Base-by-base conservation (phyloP, 2,888 invertebrate species). In the Diarsia brunnea region DNA sequence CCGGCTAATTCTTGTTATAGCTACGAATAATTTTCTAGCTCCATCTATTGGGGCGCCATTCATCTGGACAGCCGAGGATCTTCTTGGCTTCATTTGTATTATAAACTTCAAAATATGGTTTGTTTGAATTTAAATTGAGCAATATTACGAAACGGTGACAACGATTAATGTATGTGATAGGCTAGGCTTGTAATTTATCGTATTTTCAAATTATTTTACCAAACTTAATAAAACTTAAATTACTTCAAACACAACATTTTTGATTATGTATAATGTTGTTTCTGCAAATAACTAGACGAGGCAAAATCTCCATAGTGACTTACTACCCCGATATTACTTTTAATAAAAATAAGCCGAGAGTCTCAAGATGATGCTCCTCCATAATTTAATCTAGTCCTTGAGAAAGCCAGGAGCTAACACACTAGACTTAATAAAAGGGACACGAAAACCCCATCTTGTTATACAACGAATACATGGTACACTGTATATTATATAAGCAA, bases 1-100 rank as follows among this genome's bases (percentile, higher is more conserved):
- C 64, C 66, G 74, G 73, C 83, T 83, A 87, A 86, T 78, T 87
- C 73, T 78, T 83, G 80, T 79, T 75, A 84, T 24, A 43, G 14
- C 43, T n/a, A 75, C 69, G 77, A 81, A 79, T 83, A 58, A 74
- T 77, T 78, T 80, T 72, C 77, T 67, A 85, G 75, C 60, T 73
- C 65, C 38, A 65, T 45, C 63, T 55, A 27, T 69, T 51, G 55
- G 51, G 76, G 61, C 11, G 31, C 85, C 71, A 87, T 45, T 1
- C 31, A n/a, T 64, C 51, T 16, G 38, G n/a, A 24, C 10, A 21
- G 51, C 1, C 12, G 16, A 4, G 61, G 65, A 71, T 38, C 31
- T 68, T 61, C 12, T 45, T 60, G 2, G 7, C 14, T 43, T 31
- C 1, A n/a, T 31, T 55, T 19, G 14, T n/a, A 53, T 61, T 16